Conservation (phyloP, 2,888 invertebrate genomes). For the Chaetogeoica ovagalla region DNA sequence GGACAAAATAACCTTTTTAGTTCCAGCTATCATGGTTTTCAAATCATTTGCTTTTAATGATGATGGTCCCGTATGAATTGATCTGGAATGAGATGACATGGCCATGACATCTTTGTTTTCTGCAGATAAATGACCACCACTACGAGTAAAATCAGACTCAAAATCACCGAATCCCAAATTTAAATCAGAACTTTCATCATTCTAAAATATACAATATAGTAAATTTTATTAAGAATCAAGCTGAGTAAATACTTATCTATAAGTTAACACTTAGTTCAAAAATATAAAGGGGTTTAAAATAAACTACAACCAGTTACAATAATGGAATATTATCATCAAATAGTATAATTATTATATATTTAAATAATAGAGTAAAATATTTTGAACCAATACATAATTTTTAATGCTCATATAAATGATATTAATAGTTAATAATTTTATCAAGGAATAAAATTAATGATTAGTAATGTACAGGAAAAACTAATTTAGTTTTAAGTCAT, state of each 20-base stretch:
- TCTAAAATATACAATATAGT: slow-evolving; percentile 16
- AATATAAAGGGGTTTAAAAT: too few species aligned
- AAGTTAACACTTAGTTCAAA: too few species aligned
- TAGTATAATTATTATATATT: too few species aligned
- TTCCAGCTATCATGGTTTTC: slow-evolving; percentile 50
- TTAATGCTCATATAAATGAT: too few species aligned
- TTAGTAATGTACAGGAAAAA: neutral
- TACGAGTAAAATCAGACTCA: slow-evolving; percentile 46
- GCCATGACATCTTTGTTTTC: slow-evolving; percentile 36
- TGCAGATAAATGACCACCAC: slow-evolving; percentile 35
- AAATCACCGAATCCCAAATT: slow-evolving; percentile 51
- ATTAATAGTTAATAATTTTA: too few species aligned
- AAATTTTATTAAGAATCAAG: neutral
- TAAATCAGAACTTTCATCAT: slow-evolving; percentile 48
- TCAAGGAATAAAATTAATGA: too few species aligned
- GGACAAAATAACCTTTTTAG: slow-evolving; percentile 34
- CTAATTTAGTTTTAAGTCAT: neutral
- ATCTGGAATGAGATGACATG: slow-evolving; percentile 41
- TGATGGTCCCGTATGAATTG: slow-evolving; percentile 48
- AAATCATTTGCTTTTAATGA: slow-evolving; percentile 47
- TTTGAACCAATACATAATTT: too few species aligned
- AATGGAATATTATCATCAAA: too few species aligned
- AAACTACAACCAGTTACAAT: too few species aligned
- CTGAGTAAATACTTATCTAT: neutral
- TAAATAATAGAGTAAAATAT: too few species aligned